phyloP scores from a whole-genome alignment of 1,140 invertebrate genomes.

The Glossosoma conforme region DNA sequence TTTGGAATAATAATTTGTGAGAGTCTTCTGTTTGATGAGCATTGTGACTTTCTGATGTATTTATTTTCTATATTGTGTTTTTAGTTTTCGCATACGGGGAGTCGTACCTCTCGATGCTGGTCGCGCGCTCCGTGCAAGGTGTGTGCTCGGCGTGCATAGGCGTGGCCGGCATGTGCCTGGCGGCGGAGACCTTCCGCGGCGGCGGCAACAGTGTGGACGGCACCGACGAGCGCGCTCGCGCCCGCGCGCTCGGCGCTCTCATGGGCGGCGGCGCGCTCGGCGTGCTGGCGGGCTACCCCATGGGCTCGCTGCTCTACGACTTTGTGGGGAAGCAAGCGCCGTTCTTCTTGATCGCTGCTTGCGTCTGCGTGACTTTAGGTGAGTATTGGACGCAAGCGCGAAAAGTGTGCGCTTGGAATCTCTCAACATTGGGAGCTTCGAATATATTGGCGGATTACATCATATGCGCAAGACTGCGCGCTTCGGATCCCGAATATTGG shows the following conservation, averaged over 20 bases:
- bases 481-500: too few species aligned
- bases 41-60: background rate
- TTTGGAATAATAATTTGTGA: too few species aligned
- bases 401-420: too few species aligned
- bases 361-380: conserved; percentile 58
- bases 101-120: conserved; percentile 66
- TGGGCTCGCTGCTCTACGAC: conserved; percentile 72
- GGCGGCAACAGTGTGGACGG: too few species aligned
- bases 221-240: too few species aligned
- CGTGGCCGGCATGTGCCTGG: conserved; percentile 66
- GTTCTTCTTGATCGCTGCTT: conserved; percentile 61
- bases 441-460: too few species aligned
- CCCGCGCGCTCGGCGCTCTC: conserved; percentile 69
- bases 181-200: conserved; percentile 55
- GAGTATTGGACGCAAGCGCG: too few species aligned
- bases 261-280: conserved; percentile 76
- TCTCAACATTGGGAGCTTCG: too few species aligned
- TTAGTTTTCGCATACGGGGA: conserved; percentile 79
- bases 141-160: conserved; percentile 77
- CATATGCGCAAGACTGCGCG: too few species aligned
- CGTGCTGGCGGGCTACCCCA: conserved; percentile 73
- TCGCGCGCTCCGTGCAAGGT: conserved; percentile 81
- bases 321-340: conserved; percentile 68
- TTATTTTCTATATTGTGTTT: conserved; percentile 27
- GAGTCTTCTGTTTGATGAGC: too few species aligned